Evolutionary conservation across 2,888 invertebrate genomes (phyloP).

Genomic region (Cistogaster globosa): DNA sequence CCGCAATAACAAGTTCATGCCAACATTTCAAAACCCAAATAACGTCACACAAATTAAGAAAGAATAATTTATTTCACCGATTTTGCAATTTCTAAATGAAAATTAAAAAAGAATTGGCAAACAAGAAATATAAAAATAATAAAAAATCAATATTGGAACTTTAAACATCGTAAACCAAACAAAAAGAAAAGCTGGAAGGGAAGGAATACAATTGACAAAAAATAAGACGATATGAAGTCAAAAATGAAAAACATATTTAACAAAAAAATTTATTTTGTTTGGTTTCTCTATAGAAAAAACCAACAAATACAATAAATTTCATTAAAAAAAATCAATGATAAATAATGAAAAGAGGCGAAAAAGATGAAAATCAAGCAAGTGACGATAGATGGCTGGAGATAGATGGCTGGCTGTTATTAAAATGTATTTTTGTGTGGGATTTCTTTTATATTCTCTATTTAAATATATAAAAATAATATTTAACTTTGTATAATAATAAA

Average conservation of each 20-base stretch:
- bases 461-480: conserved; percentile 44
- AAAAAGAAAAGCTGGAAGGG: not conserved
- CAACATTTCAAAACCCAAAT: too few relatives aligned
- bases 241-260: conserved; percentile 3
- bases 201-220: not conserved
- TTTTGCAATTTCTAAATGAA: not conserved
- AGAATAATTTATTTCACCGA: too few relatives aligned
- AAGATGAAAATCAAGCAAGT: conserved; percentile 10
- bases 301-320: conserved; percentile 21
- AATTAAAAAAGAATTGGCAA: not conserved
- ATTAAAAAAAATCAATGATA: conserved; percentile 5
- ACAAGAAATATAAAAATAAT: not conserved
- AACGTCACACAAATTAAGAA: too few relatives aligned
- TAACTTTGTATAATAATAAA: conserved; percentile 26
- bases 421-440: conserved; percentile 8
- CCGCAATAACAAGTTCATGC: too few relatives aligned
- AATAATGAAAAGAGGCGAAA: conserved; percentile 5
- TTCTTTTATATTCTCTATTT: conserved; percentile 10
- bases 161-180: not conserved
- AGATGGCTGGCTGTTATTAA: not conserved
- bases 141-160: not conserved
- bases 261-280: conserved; percentile 23
- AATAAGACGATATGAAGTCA: not conserved
- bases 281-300: not conserved
- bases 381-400: not conserved